Base-by-base conservation (phyloP, 2,797 vertebrate genomes). In the Otolemur crassicaudatus region DNA sequence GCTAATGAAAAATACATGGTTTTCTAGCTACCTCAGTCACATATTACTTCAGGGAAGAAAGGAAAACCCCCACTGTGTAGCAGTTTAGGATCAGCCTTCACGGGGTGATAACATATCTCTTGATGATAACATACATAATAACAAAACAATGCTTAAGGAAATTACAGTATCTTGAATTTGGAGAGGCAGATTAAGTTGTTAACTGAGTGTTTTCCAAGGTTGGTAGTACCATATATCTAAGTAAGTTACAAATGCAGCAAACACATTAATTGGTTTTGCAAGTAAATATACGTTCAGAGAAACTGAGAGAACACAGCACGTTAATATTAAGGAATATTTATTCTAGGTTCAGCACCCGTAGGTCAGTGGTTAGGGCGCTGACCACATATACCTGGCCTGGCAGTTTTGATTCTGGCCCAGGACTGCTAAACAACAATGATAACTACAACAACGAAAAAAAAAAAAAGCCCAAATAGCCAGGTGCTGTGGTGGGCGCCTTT, bases 241-340 rank as follows among this genome's bases (percentile, higher is more conserved):
- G 58, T 37, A 1, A 87, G 91, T 95, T 97, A 95, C 82, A 92
- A 97, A 91, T 75, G 25, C 65, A 94, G 29, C 3, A 97, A 93
- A 92, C 80, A 53, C 10, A 83, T 96, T 96, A 95, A 95, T 84
- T 94, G 76, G 46, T 53, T 53, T 6, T 91, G 85, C 93, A 97
- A 98, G 94, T 93, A 13, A 94, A 58, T 88, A 29, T 53, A n/a
- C 61, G 95, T 86, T 73, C 43, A 67, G 67, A 81, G 43, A 94
- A 86, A 60, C 27, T 16, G 34, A 67, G 75, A 80, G 46, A 95
- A 58, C 63, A 86, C 67, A 95, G 86, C 63, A 75, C 63, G 89
- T 37, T 96, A 88, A 65, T 89, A 75, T 77, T 94, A 73, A 79
- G 76, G 37, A 90, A 63, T 93, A 93, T 94, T 97, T 77, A 82